Evolutionary conservation across 2,113 vertebrate species (phyloP).

Genomic region (Peucedramus taeniatus): DNA sequence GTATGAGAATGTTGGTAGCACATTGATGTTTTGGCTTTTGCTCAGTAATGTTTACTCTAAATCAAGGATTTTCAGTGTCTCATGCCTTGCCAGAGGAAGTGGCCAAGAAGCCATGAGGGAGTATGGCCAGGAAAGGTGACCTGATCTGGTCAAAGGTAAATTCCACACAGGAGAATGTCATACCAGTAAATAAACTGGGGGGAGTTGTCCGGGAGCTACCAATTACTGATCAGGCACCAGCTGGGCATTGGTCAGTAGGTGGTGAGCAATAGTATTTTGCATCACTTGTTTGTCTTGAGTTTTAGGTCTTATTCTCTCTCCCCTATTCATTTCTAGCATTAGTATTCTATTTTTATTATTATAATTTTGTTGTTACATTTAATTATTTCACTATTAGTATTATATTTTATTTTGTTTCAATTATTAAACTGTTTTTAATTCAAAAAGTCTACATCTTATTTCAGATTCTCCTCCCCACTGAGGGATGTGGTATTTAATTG

Average conservation of each 20-base stretch:
- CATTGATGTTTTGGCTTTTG: background rate
- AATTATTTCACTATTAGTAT: background rate
- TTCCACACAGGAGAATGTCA: background rate
- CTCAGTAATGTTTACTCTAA: background rate
- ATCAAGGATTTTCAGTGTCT: background rate
- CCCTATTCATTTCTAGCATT: background rate
- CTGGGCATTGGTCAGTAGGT: background rate
- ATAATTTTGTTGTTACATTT: background rate
- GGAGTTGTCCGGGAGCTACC: background rate
- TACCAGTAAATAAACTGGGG: background rate
- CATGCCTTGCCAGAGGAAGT: background rate
- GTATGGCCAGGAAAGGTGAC: background rate
- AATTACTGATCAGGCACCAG: background rate
- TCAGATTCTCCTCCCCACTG: fast-evolving
- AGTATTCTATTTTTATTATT: background rate
- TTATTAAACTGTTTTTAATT: background rate
- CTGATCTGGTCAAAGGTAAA: background rate
- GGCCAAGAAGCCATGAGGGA: background rate
- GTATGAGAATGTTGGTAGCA: background rate
- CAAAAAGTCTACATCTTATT: background rate
- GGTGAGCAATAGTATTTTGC: background rate
- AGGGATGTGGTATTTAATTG: background rate
- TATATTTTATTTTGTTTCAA: background rate
- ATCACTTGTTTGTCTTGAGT: background rate
- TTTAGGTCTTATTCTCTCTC: background rate